Percentiles rank a stretch among this genome's conserved stretches.
phyloP scores from a whole-genome alignment of 2,888 invertebrate genomes.

The Lithophane leautieri region DNA sequence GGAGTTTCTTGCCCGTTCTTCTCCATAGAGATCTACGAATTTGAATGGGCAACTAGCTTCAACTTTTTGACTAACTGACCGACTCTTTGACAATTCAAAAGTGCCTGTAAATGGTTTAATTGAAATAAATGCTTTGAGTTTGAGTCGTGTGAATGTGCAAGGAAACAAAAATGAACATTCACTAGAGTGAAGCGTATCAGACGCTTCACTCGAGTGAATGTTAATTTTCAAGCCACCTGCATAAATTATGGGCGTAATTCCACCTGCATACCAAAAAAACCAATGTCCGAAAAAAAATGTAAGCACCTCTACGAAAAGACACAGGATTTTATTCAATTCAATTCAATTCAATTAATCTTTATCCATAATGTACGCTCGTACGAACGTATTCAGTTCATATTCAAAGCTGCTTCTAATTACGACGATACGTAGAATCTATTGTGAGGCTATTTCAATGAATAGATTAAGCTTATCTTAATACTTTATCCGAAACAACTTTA shows the following conservation, averaged over 20 bases:
- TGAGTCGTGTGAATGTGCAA: background rate
- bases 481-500: background rate
- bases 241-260: background rate
- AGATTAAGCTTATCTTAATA: background rate
- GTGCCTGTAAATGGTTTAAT: no score
- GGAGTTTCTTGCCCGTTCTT: no score
- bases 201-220: no score
- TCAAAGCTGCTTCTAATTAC: background rate
- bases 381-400: background rate
- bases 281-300: background rate
- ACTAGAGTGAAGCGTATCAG: background rate
- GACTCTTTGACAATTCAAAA: no score
- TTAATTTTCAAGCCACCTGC: background rate
- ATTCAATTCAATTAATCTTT: background rate
- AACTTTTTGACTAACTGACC: no score
- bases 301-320: background rate
- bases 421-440: background rate
- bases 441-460: background rate
- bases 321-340: background rate
- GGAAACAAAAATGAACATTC: background rate
- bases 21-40: no score
- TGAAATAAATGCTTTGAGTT: no score
- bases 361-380: no score
- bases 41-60: no score
- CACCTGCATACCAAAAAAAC: background rate